Evolutionary conservation across 2,113 vertebrate species (phyloP), one percentile per base, ranked within the genome.

Genomic region (Blennius ocellaris): DNA sequence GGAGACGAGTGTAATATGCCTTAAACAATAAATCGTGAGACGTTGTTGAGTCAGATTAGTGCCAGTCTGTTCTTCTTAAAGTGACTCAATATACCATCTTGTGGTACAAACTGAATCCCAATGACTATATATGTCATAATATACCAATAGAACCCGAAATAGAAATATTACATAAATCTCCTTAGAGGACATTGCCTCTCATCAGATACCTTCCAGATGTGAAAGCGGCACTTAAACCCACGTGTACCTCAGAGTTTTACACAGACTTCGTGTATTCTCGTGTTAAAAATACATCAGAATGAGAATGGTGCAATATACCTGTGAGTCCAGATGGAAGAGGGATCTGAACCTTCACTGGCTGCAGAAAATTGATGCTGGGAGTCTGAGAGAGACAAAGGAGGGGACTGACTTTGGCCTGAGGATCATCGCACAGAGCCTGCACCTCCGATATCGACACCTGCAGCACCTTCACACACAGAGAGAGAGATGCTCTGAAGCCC

Each of bases 261-360:
- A 30, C 21, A 30, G 21, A 30, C 2, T 4, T 30, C n/a, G 21
- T 30, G 7, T 12, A 21, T 43, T 12, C n/a, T 40, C 17, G 12
- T 47, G 14, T 48, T 57, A 55, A 47, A 45, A 41, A 60, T 53
- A 5, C 47, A 21, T 17, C 8, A 52, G 21, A 5, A 55, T 40
- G 11, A 50, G 21, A 6, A 17, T 14, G 37, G 8, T 8, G 10
- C n/a, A 39, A 5, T 39, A n/a, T 84, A 99, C 98, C 97, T 91
- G 95, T 95, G 72, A 98, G 43, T 0, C 96, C 96, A 0, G 92
- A 77, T 0, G 98, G 98, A 69, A 99, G 89, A 0, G 97, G 97
- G 38, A 99, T 89, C 91, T 99, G 98, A 81, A 99, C 94, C 63
- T 90, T 97, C 63, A 99, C 87, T 3, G 96, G 96, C 21, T 78